These are phyloP conservation scores for Cephonodes hylas DNA, from an alignment of 2,888 invertebrate genomes.

Conservation along the genomic window DNA sequence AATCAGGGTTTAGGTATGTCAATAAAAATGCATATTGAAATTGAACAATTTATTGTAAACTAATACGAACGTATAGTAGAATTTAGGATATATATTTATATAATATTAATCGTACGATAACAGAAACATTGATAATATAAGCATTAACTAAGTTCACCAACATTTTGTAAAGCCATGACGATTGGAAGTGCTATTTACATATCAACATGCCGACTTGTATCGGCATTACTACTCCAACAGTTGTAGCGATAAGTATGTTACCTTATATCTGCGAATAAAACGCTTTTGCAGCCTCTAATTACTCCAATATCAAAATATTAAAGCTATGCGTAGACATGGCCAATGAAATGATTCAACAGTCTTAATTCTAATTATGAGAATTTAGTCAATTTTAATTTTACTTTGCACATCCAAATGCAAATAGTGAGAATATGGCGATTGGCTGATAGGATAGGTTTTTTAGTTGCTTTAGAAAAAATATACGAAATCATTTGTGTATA, in stretches of 20 bases:
- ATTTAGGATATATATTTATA: slow-evolving; percentile 78
- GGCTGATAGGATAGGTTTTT: slow-evolving; percentile 3
- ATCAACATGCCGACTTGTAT: slow-evolving; percentile 19
- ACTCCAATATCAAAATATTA: slow-evolving; percentile 69
- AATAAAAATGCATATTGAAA: slow-evolving; percentile 41
- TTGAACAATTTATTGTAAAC: slow-evolving; percentile 79
- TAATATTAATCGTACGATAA: slow-evolving; percentile 75
- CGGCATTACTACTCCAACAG: background rate
- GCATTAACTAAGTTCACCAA: slow-evolving; percentile 74
- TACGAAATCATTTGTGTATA: background rate
- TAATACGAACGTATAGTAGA: slow-evolving; percentile 79
- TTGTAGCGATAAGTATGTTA: background rate
- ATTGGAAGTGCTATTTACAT: slow-evolving; percentile 42
- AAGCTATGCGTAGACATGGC: slow-evolving; percentile 74
- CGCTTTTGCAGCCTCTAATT: slow-evolving; percentile 40
- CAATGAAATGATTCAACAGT: slow-evolving; percentile 63
- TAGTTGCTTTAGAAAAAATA: background rate
- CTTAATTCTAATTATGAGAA: slow-evolving; percentile 54
- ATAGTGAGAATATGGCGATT: background rate
- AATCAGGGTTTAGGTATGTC: background rate
- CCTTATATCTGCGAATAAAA: background rate
- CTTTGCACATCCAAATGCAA: background rate
- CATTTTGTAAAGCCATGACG: slow-evolving; percentile 70
- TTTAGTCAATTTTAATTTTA: slow-evolving; percentile 13
- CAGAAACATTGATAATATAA: slow-evolving; percentile 55